Evolutionary conservation across 2,888 invertebrate genomes (phyloP).

Genomic region (Tipula vernalis): DNA sequence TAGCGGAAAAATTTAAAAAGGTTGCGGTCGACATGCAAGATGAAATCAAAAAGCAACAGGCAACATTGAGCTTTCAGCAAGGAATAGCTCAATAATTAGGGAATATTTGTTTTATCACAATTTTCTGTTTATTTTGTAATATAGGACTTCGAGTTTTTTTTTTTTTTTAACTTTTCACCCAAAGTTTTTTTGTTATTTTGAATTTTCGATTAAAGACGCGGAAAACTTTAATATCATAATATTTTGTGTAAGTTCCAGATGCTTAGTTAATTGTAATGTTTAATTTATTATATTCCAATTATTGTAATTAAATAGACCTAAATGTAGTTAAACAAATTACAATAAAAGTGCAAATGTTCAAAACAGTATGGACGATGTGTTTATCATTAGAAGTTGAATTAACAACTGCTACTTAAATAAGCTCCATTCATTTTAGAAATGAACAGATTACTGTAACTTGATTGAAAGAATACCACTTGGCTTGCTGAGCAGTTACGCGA

Average conservation of each 20-base stretch:
- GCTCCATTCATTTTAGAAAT: too few relatives aligned
- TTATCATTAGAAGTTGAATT: background rate
- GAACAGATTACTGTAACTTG: too few relatives aligned
- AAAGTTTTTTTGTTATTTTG: background rate
- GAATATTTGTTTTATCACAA: background rate
- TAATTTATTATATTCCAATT: background rate
- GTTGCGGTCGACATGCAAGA: slow-evolving; percentile 58
- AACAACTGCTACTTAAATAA: too few relatives aligned
- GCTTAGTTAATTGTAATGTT: background rate
- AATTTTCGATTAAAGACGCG: background rate
- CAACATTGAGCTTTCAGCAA: slow-evolving; percentile 41
- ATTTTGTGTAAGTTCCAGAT: background rate
- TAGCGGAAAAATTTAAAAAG: slow-evolving; percentile 60
- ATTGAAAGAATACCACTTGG: too few relatives aligned
- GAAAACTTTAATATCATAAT: background rate
- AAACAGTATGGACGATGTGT: background rate
- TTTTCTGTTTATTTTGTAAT: background rate
- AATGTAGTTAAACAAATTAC: background rate
- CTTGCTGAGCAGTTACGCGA: too few relatives aligned
- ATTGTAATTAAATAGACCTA: background rate
- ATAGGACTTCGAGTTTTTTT: background rate
- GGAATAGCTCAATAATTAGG: slow-evolving; percentile 26
- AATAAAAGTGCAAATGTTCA: background rate
- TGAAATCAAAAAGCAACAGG: slow-evolving; percentile 45
- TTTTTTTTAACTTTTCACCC: background rate